These are phyloP conservation scores for Drepanosiphum platanoidis DNA, from an alignment of 2,888 invertebrate genomes.

Conservation along the genomic window DNA sequence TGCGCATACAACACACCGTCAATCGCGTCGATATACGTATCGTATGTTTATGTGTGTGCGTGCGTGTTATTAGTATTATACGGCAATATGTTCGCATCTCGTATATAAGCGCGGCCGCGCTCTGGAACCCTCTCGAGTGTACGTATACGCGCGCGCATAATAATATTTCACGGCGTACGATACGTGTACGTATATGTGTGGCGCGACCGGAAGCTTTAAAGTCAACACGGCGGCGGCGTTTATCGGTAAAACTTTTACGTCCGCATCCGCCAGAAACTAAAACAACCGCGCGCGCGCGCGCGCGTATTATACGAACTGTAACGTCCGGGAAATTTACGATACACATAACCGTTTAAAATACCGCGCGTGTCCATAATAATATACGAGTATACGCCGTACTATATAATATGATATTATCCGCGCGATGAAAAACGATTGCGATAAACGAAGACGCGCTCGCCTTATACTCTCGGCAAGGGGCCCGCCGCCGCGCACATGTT, in stretches of 20 bases:
- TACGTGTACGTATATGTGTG: no score
- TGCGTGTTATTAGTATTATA: not conserved
- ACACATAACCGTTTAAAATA: no score
- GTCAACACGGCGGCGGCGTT: constrained; percentile 16
- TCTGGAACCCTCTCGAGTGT: not conserved
- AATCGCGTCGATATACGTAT: not conserved
- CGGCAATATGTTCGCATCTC: no score
- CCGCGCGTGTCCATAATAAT: no score
- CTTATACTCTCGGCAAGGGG: no score
- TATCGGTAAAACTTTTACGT: not conserved
- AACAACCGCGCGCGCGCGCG: not conserved
- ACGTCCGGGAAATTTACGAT: no score
- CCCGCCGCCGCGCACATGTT: no score
- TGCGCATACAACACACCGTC: not conserved
- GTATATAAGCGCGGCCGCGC: not conserved
- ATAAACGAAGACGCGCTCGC: no score
- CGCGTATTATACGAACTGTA: no score
- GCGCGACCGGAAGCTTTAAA: constrained; percentile 8
- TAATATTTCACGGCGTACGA: not conserved
- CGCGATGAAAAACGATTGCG: no score
- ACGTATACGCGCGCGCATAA: not conserved
- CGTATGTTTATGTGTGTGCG: not conserved
- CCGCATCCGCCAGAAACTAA: not conserved
- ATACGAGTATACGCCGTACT: no score
- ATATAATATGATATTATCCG: no score